These are phyloP conservation scores for Lepisosteus osseus DNA, from an alignment of 2,113 vertebrate genomes.

Conservation along the genomic window DNA sequence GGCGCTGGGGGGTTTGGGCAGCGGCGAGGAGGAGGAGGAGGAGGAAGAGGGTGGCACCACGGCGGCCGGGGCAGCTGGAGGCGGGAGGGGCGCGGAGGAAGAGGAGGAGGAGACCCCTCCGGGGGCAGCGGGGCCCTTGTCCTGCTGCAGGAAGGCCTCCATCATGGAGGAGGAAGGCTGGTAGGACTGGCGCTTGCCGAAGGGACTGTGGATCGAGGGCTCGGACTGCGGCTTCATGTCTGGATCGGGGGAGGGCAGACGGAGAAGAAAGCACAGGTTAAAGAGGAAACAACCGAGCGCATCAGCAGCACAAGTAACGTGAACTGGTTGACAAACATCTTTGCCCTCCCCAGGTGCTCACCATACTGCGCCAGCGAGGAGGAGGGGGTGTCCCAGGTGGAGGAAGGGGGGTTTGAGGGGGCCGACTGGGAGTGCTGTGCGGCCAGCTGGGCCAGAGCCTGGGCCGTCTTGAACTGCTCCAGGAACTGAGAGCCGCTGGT, in stretches of 20 bases:
- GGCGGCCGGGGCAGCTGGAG: conserved; percentile 48
- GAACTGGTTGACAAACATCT: background rate
- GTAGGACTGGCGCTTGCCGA: conserved; percentile 88
- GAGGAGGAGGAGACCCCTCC: conserved; percentile 49
- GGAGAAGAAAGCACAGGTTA: background rate
- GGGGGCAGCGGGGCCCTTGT: conserved; percentile 69
- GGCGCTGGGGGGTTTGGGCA: conserved; percentile 67
- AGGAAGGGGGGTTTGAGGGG: conserved; percentile 69
- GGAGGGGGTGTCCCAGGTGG: conserved; percentile 85
- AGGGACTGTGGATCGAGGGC: conserved; percentile 77
- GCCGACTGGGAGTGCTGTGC: conserved; percentile 81
- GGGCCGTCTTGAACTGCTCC: conserved; percentile 96
- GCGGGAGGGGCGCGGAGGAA: conserved; percentile 62
- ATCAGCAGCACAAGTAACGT: no score
- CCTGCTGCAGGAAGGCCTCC: conserved; percentile 91
- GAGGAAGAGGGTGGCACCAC: conserved; percentile 57
- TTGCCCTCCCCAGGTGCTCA: conserved; percentile 53
- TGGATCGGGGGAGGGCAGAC: conserved; percentile 32
- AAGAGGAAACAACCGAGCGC: no score
- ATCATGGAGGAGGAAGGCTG: conserved; percentile 84
- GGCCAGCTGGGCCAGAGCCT: conserved; percentile 91
- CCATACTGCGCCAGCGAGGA: conserved; percentile 85
- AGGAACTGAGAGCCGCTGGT: conserved; percentile 93
- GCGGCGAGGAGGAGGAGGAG: conserved; percentile 69
- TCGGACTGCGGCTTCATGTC: conserved; percentile 86